These are phyloP conservation scores for Gymnothorax reevesii DNA, from an alignment of 2,797 vertebrate species.

Conservation along the genomic window DNA sequence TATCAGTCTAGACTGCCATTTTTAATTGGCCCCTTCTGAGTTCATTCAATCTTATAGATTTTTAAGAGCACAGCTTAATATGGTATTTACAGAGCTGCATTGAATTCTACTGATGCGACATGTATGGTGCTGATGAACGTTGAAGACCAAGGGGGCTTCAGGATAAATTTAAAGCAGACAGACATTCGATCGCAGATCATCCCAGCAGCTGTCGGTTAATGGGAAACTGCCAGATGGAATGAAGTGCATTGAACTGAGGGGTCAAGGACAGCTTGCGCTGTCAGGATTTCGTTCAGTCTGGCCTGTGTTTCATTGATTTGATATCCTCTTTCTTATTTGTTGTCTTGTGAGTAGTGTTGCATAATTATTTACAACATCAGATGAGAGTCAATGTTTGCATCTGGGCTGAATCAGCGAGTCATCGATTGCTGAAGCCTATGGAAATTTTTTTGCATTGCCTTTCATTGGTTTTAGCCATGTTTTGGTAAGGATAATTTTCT, in stretches of 20 bases:
- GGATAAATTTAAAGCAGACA: constrained; percentile 44
- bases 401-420: neutral
- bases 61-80: neutral
- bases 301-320: neutral
- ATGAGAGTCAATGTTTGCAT: neutral
- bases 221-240: neutral
- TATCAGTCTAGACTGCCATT: neutral
- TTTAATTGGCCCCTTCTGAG: neutral
- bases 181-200: constrained; percentile 40
- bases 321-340: neutral
- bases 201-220: constrained; percentile 34
- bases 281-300: neutral
- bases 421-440: neutral
- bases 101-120: neutral
- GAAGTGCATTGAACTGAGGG: neutral
- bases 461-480: neutral
- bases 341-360: neutral
- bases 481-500: neutral
- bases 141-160: constrained; percentile 44
- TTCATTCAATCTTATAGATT: neutral
- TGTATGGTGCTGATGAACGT: neutral
- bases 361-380: neutral
- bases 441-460: neutral
- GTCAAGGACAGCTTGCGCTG: constrained; percentile 12
- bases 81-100: neutral